A percentile compares a stretch with the other conserved stretches of the same genome.
These are phyloP conservation scores for Anabas testudineus DNA, from an alignment of 2,797 vertebrate species.

Conservation along the genomic window DNA sequence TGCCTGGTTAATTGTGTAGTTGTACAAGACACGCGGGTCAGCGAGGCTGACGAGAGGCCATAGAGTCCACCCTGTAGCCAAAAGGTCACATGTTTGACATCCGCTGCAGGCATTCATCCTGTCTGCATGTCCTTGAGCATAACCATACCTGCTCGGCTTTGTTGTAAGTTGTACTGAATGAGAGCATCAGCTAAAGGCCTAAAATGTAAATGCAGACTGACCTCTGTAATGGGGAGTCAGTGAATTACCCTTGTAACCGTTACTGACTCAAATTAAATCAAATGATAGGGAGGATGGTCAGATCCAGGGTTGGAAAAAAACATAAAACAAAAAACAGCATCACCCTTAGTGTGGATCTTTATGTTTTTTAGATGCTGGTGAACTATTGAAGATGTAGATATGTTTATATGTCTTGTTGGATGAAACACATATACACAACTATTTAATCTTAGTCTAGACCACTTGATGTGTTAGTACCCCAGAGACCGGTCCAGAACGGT, in stretches of 20 bases:
- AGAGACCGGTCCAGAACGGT: slow-evolving; percentile 69
- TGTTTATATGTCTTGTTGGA: slow-evolving; percentile 1
- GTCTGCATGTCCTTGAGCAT: slow-evolving; percentile 34
- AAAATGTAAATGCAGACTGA: slow-evolving; percentile 55
- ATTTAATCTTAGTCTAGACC: slow-evolving; percentile 33
- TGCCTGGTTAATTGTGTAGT: neutral
- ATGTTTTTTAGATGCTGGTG: neutral
- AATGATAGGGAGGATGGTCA: slow-evolving; percentile 19
- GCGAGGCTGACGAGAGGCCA: neutral
- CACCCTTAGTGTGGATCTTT: slow-evolving; percentile 16
- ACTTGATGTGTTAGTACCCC: slow-evolving; percentile 48
- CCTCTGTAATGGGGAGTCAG: slow-evolving; percentile 43
- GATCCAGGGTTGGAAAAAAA: slow-evolving; percentile 1
- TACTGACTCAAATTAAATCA: slow-evolving; percentile 51
- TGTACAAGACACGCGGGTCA: slow-evolving; percentile 2
- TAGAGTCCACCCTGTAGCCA: neutral
- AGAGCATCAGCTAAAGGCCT: slow-evolving; percentile 60
- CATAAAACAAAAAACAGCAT: too few relatives aligned
- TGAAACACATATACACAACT: slow-evolving; percentile 22
- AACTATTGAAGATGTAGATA: neutral
- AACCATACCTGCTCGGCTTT: slow-evolving; percentile 27
- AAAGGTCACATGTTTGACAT: slow-evolving; percentile 40
- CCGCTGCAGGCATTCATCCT: slow-evolving; percentile 19
- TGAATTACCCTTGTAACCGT: slow-evolving; percentile 43
- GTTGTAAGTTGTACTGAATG: slow-evolving; percentile 20